Evolutionary conservation across 1,140 invertebrate genomes (phyloP).

Genomic region (Drosophila rufa): DNA sequence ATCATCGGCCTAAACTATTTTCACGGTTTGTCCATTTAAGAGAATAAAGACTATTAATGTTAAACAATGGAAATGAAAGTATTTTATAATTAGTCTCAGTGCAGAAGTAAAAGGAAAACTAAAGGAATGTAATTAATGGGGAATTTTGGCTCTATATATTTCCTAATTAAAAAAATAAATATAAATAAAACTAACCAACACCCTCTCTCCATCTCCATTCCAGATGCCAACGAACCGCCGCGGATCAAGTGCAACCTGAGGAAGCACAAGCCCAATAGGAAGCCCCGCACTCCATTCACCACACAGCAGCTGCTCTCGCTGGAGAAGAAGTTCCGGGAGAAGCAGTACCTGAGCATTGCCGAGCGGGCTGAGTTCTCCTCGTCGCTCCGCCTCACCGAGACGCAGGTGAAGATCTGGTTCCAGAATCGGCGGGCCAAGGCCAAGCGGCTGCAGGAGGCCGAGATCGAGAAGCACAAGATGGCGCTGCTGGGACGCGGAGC

Average conservation of each 20-base stretch:
- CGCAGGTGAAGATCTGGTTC: constrained; percentile 99
- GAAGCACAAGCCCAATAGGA: constrained; percentile 96
- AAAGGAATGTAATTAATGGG: neutral
- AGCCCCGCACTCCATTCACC: constrained; percentile 98
- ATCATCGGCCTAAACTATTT: too few species aligned
- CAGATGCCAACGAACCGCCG: constrained; percentile 88
- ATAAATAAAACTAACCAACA: constrained; percentile 13
- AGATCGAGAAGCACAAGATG: constrained; percentile 95
- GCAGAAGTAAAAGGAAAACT: too few species aligned
- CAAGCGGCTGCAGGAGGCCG: constrained; percentile 97
- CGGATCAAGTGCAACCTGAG: constrained; percentile 96
- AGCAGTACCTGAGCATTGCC: constrained; percentile 98
- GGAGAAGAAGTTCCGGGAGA: constrained; percentile 98
- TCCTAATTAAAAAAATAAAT: neutral
- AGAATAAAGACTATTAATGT: too few species aligned
- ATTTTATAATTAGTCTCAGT: neutral
- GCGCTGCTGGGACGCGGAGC: constrained; percentile 87
- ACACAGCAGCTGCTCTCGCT: constrained; percentile 97
- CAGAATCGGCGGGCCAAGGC: constrained; percentile 98
- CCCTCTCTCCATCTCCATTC: constrained; percentile 34
- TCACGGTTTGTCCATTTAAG: too few species aligned
- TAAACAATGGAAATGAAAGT: neutral
- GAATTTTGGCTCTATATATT: neutral
- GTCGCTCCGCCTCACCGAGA: constrained; percentile 97
- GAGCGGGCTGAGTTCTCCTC: constrained; percentile 98